Conservation (phyloP, 2,113 vertebrate genomes). For the zebrafish (Danio rerio) region GRCz12tu NC_133182.1:54093501-54094000, state of each 20-base stretch:
- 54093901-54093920: conserved; percentile 13
- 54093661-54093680: conserved; percentile 14
- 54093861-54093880: not conserved
- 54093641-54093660: conserved; percentile 26
- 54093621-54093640: conserved; percentile 50
- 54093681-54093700: not conserved
- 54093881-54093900: conserved; percentile 10
- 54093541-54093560: conserved; percentile 63
- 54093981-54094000: conserved; percentile 57
- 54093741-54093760: conserved; percentile 5
- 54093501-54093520: conserved; percentile 38
- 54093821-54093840: conserved; percentile 17
- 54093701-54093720: conserved; percentile 1
- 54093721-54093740: conserved; percentile 2
- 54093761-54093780: conserved; percentile 14
- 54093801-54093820: conserved; percentile 19
- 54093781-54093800: conserved; percentile 6
- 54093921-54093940: conserved; percentile 35
- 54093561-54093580: conserved; percentile 64
- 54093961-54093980: conserved; percentile 43
- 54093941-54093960: conserved; percentile 52
- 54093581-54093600: conserved; percentile 70
- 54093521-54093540: conserved; percentile 63
- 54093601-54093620: conserved; percentile 65
- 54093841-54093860: not conserved